Base-by-base conservation (phyloP, 2,888 invertebrate species). In the Alitta virens region DNA sequence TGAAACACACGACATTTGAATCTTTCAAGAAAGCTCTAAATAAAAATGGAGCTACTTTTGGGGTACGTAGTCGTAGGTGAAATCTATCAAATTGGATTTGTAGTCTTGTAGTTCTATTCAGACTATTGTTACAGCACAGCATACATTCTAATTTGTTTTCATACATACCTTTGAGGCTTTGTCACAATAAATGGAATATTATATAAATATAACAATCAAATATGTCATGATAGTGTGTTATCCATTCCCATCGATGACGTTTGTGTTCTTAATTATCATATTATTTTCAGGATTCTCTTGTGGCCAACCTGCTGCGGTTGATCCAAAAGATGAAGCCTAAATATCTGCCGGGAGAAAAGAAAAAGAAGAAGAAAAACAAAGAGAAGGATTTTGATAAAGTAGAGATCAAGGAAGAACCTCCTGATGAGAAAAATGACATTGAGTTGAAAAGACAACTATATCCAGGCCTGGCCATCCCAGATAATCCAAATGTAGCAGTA, bases 11-110 rank as follows among this genome's bases (percentile, higher is more conserved):
- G 60, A 89, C 89, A 0, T 91, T 94, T 75, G 93, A 94, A 1
- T 84, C 86, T 2, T 99, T 98, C 81, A 95, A 94, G 76, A 90
- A 89, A 72, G 91, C 90, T 0, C 84, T 99, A 3, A 78, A 88
- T 0, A 91, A 95, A 81, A 94, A 95, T 89, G 96, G 94, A 40
- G 96, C 95, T 0, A 94, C 95, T 82, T 96, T 96, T 83, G 91
- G 94, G 0, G 87, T 87, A 79, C 83, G 84, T n/a, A n/a, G n/a
- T n/a, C n/a, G n/a, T n/a, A n/a, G n/a, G n/a, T n/a, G n/a, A n/a
- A n/a, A n/a, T n/a, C n/a, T n/a, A n/a, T n/a, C n/a, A n/a, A n/a
- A n/a, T n/a, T n/a, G n/a, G n/a, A n/a, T n/a, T n/a, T n/a, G n/a
- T n/a, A n/a, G n/a, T n/a, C n/a, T n/a, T n/a, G n/a, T n/a, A n/a